These are phyloP conservation scores for Ageneiosus marmoratus DNA, from an alignment of 2,113 vertebrate species.

Conservation along the genomic window DNA sequence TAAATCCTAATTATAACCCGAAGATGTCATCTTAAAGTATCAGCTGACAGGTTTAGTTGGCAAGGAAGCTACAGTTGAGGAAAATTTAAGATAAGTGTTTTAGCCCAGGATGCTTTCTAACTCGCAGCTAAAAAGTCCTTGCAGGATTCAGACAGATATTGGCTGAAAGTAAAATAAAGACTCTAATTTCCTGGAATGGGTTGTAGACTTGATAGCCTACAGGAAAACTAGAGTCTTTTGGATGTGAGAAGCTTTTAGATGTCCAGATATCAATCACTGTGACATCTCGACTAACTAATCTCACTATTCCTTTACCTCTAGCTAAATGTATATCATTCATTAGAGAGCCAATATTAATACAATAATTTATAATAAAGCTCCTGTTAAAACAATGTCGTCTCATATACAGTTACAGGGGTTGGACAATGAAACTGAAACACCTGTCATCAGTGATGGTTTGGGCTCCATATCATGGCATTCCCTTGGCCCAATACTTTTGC, in stretches of 20 bases:
- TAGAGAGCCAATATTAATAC: background rate
- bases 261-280: conserved; percentile 40
- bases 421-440: too few species aligned
- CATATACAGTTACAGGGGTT: too few species aligned
- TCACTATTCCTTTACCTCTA: too few species aligned
- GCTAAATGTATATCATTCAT: conserved; percentile 11
- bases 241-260: conserved; percentile 38
- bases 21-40: background rate
- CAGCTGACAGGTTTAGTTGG: background rate
- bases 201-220: background rate
- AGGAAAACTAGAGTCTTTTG: conserved; percentile 25
- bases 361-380: background rate
- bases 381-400: background rate
- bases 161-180: background rate
- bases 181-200: background rate
- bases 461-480: too few species aligned
- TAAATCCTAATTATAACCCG: background rate
- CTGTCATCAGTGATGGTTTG: too few species aligned
- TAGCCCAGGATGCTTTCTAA: background rate
- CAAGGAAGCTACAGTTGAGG: background rate
- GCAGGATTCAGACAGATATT: background rate
- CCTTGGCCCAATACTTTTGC: too few species aligned
- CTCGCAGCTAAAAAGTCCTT: background rate
- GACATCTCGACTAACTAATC: too few species aligned
- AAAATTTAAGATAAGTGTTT: background rate